Base-by-base conservation (phyloP, 2,113 vertebrate species). In the Datnioides undecimradiatus region DNA sequence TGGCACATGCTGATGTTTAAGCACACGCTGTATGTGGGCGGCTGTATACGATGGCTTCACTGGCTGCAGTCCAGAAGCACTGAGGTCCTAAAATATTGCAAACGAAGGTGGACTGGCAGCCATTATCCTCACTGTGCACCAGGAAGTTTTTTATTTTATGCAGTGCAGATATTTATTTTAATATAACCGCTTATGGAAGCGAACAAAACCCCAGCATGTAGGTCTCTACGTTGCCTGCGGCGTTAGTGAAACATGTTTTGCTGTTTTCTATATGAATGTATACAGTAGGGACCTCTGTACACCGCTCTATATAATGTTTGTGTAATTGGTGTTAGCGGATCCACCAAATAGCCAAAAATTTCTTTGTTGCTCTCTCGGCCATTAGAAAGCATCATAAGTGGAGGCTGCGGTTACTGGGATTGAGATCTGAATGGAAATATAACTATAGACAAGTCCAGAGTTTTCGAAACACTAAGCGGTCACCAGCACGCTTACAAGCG, bases 1-100 rank as follows among this genome's bases (percentile, higher is more conserved):
- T 69, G 73, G 38, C 48, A 31, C 64, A 51, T 71, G 27, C 77
- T 89, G 60, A 84, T 86, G 76, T 86, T 88, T 72, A 81, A 88
- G 58, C 70, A 81, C 73, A 70, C 59, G 40, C 68, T 69, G 67
- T 79, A 52, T 64, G 78, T 76, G 73, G 66, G 81, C 27, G 71
- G 58, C 66, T 55, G 40, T 31, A 48, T 31, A 13, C 67, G 45
- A 31, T 58, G 36, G 27, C 14, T 66, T 72, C 82, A 73, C 85
- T 90, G 70, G 52, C 57, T 75, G 77, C 60, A 19, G 45, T 57
- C 17, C 11, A 33, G 66, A 80, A 78, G 25, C n/a, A 36, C n/a
- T 5, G 40, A 34, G 5, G 54, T 43, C 29, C 19, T 6, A 40
- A 33, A 77, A 68, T 49, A 38, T 9, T 71, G 8, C 14, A 25